Percentiles rank a stretch among this genome's conserved stretches.
Conservation (phyloP, 2,888 invertebrate species). For the Drosophila prostipennis region DNA sequence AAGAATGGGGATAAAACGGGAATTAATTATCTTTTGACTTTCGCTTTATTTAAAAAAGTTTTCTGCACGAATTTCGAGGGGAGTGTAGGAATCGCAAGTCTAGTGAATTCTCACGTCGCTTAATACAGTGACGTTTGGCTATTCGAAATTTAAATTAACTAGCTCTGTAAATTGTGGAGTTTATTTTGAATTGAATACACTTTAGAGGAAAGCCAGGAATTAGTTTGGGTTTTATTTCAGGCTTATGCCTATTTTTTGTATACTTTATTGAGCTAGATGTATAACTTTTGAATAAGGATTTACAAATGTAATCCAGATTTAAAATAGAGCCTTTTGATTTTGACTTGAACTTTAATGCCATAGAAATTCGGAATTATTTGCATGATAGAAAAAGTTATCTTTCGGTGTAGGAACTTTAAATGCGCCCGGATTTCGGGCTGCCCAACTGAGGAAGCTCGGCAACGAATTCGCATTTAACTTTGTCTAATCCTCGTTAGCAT, state of each 20-base stretch:
- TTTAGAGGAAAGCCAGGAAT: too few species aligned
- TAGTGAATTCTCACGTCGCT: constrained; percentile 24
- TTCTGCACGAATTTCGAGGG: constrained; percentile 15
- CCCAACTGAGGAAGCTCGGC: constrained; percentile 13
- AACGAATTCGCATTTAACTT: constrained; percentile 33
- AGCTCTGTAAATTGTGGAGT: neutral
- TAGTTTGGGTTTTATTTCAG: too few species aligned
- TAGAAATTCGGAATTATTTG: too few species aligned
- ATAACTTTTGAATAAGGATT: too few species aligned
- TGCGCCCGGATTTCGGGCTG: neutral
- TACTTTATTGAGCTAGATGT: too few species aligned
- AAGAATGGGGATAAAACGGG: constrained; percentile 18
- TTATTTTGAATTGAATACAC: neutral
- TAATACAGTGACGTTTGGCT: constrained; percentile 1
- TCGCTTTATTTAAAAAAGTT: constrained; percentile 34
- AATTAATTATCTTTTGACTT: constrained; percentile 41
- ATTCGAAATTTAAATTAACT: neutral
- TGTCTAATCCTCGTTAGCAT: constrained; percentile 50
- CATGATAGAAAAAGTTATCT: too few species aligned
- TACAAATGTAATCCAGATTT: too few species aligned
- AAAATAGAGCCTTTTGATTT: too few species aligned
- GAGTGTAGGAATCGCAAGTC: neutral
- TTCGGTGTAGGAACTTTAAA: neutral
- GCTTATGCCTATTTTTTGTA: too few species aligned
- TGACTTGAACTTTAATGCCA: too few species aligned